Evolutionary conservation across 2,113 vertebrate genomes (phyloP), one percentile per base, ranked within the genome.

Genomic region (Caranx ignobilis): DNA sequence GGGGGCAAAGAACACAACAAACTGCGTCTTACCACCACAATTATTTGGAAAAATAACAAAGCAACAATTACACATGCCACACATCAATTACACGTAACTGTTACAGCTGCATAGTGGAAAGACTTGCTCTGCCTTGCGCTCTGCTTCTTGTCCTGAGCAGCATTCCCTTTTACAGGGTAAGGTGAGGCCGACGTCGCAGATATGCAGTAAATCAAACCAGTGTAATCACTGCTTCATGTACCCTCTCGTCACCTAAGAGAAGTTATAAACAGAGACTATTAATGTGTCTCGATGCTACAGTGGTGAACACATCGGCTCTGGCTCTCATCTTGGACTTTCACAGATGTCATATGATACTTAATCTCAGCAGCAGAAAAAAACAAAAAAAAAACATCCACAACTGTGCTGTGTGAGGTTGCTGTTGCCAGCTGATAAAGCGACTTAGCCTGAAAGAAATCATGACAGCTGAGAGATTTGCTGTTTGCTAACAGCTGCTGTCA

Each of bases 1-100:
- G 48, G 48, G n/a, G 21, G 19, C 32, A 16, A 32, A 5, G 65
- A 60, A 64, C 18, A 19, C 72, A 77, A 81, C 74, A 82, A 86
- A 86, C 77, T 62, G 41, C 68, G 62, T 54, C 21, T 69, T 76
- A 88, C 68, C 82, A 71, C 81, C 62, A 88, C 71, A 79, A 82
- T 85, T 81, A 87, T 90, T 90, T 91, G 70, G 70, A 90, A 72
- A 73, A 87, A 91, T 74, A 91, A 90, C 82, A 93, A 88, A 76
- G 88, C 80, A 92, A 91, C 86, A 88, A 85, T 89, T 88, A 86
- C 67, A 90, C 87, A 89, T 35, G 77, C 74, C 68, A 80, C 75
- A 86, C 88, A 87, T 90, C 87, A 90, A 89, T 91, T 84, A 89
- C 66, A 21, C 78, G 54, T 72, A 89, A 89, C 83, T 64, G 79